Evolutionary conservation across 2,113 vertebrate species (phyloP), one percentile per base, ranked within the genome.

Genomic region (Papio anubis): DNA sequence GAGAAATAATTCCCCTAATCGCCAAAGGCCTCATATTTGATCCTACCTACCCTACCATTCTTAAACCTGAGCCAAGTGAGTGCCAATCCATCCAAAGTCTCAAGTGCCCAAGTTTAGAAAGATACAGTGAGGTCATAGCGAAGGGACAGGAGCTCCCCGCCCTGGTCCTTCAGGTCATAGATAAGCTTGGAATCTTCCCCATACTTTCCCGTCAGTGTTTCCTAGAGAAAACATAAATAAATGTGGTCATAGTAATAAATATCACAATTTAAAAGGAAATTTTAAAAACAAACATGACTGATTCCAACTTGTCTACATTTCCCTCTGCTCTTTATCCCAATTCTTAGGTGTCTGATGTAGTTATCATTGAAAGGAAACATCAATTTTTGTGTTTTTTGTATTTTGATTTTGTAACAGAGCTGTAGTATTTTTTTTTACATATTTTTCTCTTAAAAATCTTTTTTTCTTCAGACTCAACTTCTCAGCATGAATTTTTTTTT

Each of bases 81-180:
- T 81, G 64, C 55, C 78, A 91, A 72, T 81, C 14, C 23, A 94
- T 64, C 76, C 84, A 68, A 85, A 89, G 40, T 48, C 40, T 70
- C 61, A 94, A 85, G 80, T 95, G 78, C 12, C 45, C 57, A 82
- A 35, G 72, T 87, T 84, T 48, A 81, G 61, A 98, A 99, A 99
- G 99, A 99, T 99, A 99, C 99, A 91, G 99, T 99, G 88, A 99
- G 99, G 98, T 99, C 99, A 1, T 99, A 99, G 98, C 99, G 99
- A 96, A 99, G 99, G 35, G 99, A 99, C 93, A 99, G 98, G 95
- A 99, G 99, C 98, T 99, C 99, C 92, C 99, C 99, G 88, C 99
- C 99, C 96, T 99, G 99, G 97, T 99, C 99, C 91, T 99, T 99
- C 40, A 99, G 98, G 97, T 99, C 99, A 1, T 99, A 99, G 98